Conservation (phyloP, 2,888 invertebrate genomes). For the Pseudeuparius sepicola region DNA sequence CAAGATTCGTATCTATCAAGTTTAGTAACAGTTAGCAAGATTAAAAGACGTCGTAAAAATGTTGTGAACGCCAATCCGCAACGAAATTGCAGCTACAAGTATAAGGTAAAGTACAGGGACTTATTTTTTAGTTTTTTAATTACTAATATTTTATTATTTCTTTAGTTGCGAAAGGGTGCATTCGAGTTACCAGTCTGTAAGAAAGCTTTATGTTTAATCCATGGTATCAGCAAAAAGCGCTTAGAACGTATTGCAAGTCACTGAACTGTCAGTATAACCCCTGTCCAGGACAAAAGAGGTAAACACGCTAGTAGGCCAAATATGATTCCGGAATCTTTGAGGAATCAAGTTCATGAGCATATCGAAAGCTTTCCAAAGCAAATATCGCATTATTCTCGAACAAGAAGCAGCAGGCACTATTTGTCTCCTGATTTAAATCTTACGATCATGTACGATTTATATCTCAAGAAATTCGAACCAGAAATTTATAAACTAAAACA, state of each 20-base stretch:
- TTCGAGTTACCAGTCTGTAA: slow-evolving; percentile 10
- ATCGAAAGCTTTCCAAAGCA: slow-evolving; percentile 5
- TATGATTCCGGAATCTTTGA: slow-evolving; percentile 2
- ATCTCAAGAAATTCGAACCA: slow-evolving; percentile 4
- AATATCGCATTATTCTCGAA: slow-evolving; percentile 7
- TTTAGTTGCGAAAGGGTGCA: slow-evolving; percentile 10
- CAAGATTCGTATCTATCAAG: too few species aligned
- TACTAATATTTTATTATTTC: too few species aligned
- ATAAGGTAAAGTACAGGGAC: too few species aligned
- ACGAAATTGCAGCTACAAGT: too few species aligned
- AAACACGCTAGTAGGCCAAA: slow-evolving; percentile 1
- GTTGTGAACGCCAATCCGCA: too few species aligned
- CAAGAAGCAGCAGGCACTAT: slow-evolving; percentile 3
- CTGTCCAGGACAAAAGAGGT: slow-evolving; percentile 5
- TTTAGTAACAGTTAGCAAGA: too few species aligned
- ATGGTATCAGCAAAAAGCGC: slow-evolving; percentile 7
- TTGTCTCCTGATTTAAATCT: slow-evolving; percentile 8
- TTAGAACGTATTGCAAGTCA: slow-evolving; percentile 1
- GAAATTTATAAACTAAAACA: slow-evolving; percentile 7
- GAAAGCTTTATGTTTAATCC: slow-evolving; percentile 5
- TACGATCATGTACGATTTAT: slow-evolving; percentile 7
- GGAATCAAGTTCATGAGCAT: slow-evolving; percentile 6
- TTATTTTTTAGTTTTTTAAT: too few species aligned
- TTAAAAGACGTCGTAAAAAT: too few species aligned
- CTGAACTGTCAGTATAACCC: not conserved